Conservation (phyloP, 2,888 invertebrate species). For the Leptogaster cylindrica region DNA sequence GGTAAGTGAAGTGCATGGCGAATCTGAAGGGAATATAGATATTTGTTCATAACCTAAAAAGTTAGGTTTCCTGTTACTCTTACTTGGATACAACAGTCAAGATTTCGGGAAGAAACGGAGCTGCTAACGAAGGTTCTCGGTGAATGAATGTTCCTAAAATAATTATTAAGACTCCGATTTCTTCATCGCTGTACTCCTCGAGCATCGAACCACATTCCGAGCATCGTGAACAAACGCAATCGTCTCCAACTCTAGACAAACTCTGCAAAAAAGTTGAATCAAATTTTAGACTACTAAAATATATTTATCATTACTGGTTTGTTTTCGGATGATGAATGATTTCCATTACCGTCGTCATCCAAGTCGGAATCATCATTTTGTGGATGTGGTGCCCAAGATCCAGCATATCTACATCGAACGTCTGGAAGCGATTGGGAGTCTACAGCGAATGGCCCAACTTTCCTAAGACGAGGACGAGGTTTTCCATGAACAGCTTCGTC, state of each 20-base stretch:
- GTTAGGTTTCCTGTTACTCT: slow-evolving; percentile 47
- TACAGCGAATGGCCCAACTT: slow-evolving; percentile 65
- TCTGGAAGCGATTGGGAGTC: slow-evolving; percentile 65
- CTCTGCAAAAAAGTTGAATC: slow-evolving; percentile 62
- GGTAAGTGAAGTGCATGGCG: slow-evolving; percentile 78
- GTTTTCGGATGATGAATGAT: slow-evolving; percentile 50
- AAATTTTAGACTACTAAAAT: slow-evolving; percentile 1
- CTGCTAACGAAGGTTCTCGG: slow-evolving; percentile 93
- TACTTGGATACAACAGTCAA: slow-evolving; percentile 88
- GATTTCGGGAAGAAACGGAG: slow-evolving; percentile 89
- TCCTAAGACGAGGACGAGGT: slow-evolving; percentile 65
- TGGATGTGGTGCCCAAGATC: slow-evolving; percentile 65
- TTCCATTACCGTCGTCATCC: slow-evolving; percentile 55
- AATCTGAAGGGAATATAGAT: slow-evolving; percentile 63
- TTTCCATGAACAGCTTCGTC: slow-evolving; percentile 58
- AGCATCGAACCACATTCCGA: slow-evolving; percentile 88
- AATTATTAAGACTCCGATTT: slow-evolving; percentile 91
- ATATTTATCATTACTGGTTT: slow-evolving; percentile 50
- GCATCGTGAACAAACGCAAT: slow-evolving; percentile 72
- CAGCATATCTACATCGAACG: slow-evolving; percentile 63
- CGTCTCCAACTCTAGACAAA: slow-evolving; percentile 71
- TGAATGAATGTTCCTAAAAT: slow-evolving; percentile 95
- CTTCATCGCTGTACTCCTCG: slow-evolving; percentile 96
- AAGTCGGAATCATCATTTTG: slow-evolving; percentile 54
- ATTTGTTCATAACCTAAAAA: not conserved